phyloP scores from a whole-genome alignment of 2,113 vertebrate species.

The Microtus richardsoni region DNA sequence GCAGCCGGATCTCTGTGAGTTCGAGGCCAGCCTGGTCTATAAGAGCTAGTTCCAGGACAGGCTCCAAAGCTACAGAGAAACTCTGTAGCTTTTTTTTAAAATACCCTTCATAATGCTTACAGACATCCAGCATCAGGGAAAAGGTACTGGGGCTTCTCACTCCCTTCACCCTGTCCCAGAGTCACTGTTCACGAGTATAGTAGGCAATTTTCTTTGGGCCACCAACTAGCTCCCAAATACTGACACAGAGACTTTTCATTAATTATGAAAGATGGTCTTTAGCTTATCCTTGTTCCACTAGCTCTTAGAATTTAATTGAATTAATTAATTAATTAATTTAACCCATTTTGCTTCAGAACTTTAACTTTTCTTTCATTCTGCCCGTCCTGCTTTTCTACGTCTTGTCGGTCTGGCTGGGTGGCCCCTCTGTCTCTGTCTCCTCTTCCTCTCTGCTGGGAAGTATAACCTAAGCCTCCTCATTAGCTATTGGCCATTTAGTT shows the following conservation, averaged over 20 bases:
- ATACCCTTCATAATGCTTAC: neutral
- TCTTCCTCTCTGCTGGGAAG: neutral
- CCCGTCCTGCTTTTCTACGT: neutral
- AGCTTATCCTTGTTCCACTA: neutral
- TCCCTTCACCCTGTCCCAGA: neutral
- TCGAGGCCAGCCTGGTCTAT: too few relatives aligned
- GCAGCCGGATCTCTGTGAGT: too few relatives aligned
- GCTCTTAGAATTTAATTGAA: neutral
- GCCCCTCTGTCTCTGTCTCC: neutral
- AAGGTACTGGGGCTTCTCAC: neutral
- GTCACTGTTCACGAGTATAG: neutral
- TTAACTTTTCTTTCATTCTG: neutral
- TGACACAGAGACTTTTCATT: neutral
- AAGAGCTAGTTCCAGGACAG: too few relatives aligned
- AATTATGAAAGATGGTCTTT: neutral
- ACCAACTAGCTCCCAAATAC: neutral
- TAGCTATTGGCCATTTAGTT: neutral
- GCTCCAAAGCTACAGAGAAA: too few relatives aligned
- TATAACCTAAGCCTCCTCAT: neutral
- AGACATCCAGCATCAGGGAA: neutral
- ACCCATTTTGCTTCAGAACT: neutral
- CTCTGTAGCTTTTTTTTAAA: too few relatives aligned
- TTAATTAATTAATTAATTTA: too few relatives aligned
- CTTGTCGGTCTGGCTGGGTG: neutral
- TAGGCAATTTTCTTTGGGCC: neutral